Conservation (phyloP, 2,888 invertebrate genomes). For the Leptopilina myrica region DNA sequence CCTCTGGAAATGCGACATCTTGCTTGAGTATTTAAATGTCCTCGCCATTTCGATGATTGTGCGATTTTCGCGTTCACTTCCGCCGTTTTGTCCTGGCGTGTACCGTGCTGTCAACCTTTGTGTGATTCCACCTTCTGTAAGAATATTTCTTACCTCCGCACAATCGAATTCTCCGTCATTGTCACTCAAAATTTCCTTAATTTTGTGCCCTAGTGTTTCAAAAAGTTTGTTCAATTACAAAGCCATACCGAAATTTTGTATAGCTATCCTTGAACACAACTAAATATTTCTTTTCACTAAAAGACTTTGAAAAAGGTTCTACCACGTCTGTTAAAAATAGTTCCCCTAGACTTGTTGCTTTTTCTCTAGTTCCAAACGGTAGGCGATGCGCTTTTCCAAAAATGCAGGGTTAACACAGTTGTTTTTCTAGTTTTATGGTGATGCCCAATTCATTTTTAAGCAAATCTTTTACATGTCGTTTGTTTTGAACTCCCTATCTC, state of each 20-base stretch:
- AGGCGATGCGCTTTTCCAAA: constrained; percentile 61
- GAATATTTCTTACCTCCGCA: constrained; percentile 56
- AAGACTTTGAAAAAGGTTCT: constrained; percentile 57
- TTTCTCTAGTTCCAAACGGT: constrained; percentile 60
- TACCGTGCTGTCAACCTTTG: constrained; percentile 56
- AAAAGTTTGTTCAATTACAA: constrained; percentile 55
- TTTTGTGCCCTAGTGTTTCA: constrained; percentile 57
- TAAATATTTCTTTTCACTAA: constrained; percentile 50
- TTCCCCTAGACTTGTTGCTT: constrained; percentile 56
- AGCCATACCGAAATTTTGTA: constrained; percentile 61
- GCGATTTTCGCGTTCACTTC: constrained; percentile 56
- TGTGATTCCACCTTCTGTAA: constrained; percentile 54
- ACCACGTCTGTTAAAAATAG: constrained; percentile 62
- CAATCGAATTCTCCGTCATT: constrained; percentile 66
- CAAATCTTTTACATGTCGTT: constrained; percentile 62
- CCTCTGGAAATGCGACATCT: constrained; percentile 53
- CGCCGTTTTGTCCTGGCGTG: constrained; percentile 59
- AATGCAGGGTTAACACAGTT: constrained; percentile 58
- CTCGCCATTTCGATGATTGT: constrained; percentile 63
- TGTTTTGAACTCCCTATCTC: constrained; percentile 69
- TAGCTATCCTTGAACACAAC: constrained; percentile 53
- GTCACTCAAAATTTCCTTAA: constrained; percentile 64
- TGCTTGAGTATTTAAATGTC: constrained; percentile 60
- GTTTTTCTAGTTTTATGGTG: constrained; percentile 55
- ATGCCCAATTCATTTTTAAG: constrained; percentile 61